Percentiles rank a stretch among this genome's conserved stretches.
phyloP scores from a whole-genome alignment of 2,113 vertebrate species.

The Scytalopus superciliaris region DNA sequence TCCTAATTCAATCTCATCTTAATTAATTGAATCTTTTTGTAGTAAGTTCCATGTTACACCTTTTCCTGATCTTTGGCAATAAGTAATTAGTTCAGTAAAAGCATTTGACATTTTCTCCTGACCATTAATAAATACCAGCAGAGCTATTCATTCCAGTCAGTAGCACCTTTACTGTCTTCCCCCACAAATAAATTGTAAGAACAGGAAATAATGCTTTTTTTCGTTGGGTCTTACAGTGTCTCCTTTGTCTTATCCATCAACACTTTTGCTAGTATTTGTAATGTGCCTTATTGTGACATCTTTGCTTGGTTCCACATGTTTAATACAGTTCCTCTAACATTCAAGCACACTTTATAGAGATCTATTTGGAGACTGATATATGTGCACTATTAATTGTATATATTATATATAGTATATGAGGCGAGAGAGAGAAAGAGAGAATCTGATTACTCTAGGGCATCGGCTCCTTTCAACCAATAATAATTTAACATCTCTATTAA shows the following conservation, averaged over 20 bases:
- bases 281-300: conserved; percentile 36
- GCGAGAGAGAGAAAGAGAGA: conserved; percentile 50
- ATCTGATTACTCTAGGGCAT: conserved; percentile 67
- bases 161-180: not conserved
- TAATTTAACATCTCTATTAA: conserved; percentile 74
- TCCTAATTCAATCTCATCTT: not conserved
- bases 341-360: conserved; percentile 24
- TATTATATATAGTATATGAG: conserved; percentile 61
- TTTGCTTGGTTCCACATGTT: conserved; percentile 57
- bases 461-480: conserved; percentile 70
- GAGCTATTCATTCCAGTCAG: not conserved
- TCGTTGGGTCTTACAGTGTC: rapidly evolving
- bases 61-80: not conserved
- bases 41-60: not conserved
- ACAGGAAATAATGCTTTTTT: not conserved
- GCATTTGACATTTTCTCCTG: not conserved
- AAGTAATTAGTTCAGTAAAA: not conserved
- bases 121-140: not conserved
- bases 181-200: not conserved
- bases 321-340: conserved; percentile 45
- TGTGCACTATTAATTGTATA: conserved; percentile 66
- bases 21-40: not conserved
- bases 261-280: conserved; percentile 27
- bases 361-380: conserved; percentile 52
- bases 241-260: conserved; percentile 39